Percentiles rank a stretch among this genome's conserved stretches.
Evolutionary conservation across 2,888 invertebrate species (phyloP).

Genomic region (Priocnemis perturbator): DNA sequence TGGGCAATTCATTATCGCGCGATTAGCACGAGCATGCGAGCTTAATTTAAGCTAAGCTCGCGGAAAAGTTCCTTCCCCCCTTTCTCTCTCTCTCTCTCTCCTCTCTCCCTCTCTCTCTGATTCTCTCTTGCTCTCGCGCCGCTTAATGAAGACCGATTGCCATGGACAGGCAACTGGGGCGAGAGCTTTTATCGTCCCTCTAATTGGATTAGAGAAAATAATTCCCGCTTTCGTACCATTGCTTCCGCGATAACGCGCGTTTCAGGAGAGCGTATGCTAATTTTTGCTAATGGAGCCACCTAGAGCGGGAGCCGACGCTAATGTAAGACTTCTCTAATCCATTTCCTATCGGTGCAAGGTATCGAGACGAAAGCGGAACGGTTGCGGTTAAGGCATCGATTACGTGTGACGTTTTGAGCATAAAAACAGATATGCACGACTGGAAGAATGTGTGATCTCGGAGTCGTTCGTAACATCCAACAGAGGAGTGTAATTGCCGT

Average conservation of each 20-base stretch:
- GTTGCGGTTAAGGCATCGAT: no score
- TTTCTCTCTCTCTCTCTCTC: no score
- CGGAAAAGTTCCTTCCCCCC: conserved; percentile 53
- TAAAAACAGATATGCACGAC: no score
- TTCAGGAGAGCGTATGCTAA: conserved; percentile 49
- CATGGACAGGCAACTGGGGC: conserved; percentile 42
- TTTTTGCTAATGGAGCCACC: conserved; percentile 48
- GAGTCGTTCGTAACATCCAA: no score
- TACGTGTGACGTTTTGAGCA: no score
- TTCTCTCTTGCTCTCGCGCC: background rate
- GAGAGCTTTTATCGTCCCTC: conserved; percentile 58
- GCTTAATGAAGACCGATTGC: conserved; percentile 64
- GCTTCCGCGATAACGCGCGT: conserved; percentile 43
- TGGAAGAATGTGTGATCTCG: no score
- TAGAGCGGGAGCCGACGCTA: background rate
- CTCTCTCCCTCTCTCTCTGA: no score
- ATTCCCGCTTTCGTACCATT: conserved; percentile 50
- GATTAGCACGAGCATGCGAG: conserved; percentile 64
- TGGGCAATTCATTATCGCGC: conserved; percentile 61
- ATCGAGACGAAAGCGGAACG: no score
- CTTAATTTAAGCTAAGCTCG: conserved; percentile 61
- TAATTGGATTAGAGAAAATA: conserved; percentile 63
- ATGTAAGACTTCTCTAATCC: conserved; percentile 5
- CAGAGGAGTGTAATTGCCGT: no score
- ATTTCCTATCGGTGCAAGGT: no score